Base-by-base conservation (phyloP, 2,888 invertebrate genomes). In the Philaethria dido region DNA sequence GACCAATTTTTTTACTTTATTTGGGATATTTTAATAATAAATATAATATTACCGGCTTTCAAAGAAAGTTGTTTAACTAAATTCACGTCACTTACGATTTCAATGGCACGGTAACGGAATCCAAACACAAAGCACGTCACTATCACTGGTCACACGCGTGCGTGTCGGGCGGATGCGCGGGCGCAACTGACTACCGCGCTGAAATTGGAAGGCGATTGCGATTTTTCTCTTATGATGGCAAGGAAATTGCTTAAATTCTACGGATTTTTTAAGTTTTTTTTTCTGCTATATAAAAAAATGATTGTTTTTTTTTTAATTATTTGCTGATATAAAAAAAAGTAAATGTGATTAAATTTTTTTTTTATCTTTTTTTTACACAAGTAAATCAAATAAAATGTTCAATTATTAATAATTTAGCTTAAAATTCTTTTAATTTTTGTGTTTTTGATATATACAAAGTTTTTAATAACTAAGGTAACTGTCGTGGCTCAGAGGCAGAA, bases 111-210 rank as follows among this genome's bases (percentile, higher is more conserved):
- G 83, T 81, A 82, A 87, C 78, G 77, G 86, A 84, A 92, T 91
- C 90, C 91, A 83, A 88, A 83, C 92, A 92, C 92, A 86, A 78
- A 90, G 82, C 90, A 92, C 91, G 85, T 88, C 92, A 92, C 92
- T 89, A 80, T 85, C 91, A 91, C 91, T 85, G 70, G 48, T 62
- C 75, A 73, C 72, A 78, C 81, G 80, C 80, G 82, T 80, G 78
- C 82, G 81, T 74, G 75, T 82, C 74, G 66, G 68, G 72, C 76
- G 73, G 77, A 64, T 75, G 83, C 86, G 83, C 82, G 77, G 75
- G 76, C 79, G 81, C 82, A 78, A 86, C 87, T 86, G 84, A 79
- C 57, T 57, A n/a, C 70, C 74, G 64, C 63, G 42, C 52, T 18
- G 68, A 66, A 66, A 66, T 65, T 64, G 60, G 60, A 67, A 61